A percentile compares a stretch with the other conserved stretches of the same genome.
phyloP scores from a whole-genome alignment of 2,888 invertebrate species.

The Muscina levida region DNA sequence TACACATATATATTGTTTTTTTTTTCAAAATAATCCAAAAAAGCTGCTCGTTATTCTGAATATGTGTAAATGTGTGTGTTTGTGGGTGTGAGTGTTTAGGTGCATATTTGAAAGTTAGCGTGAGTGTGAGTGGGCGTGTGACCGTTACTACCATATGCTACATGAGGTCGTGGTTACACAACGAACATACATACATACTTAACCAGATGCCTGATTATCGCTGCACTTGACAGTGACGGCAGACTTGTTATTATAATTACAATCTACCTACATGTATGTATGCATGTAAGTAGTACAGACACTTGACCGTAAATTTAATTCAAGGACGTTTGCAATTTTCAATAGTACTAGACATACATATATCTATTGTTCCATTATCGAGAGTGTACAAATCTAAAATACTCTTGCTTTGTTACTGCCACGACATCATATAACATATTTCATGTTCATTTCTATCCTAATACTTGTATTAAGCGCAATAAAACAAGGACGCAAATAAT shows the following conservation, averaged over 20 bases:
- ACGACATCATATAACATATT: slow-evolving; percentile 79
- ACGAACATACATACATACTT: slow-evolving; percentile 46
- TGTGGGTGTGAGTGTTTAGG: slow-evolving; percentile 24
- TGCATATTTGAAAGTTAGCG: slow-evolving; percentile 27
- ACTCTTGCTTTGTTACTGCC: slow-evolving; percentile 63
- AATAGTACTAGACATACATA: slow-evolving; percentile 43
- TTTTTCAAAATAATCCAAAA: slow-evolving; percentile 41
- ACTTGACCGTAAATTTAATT: neutral
- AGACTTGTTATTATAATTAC: neutral
- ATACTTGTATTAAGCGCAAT: slow-evolving; percentile 5
- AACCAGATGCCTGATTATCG: slow-evolving; percentile 64
- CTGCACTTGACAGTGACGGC: neutral
- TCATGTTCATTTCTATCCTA: neutral
- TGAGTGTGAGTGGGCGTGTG: slow-evolving; percentile 26
- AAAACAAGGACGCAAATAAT: slow-evolving; percentile 10
- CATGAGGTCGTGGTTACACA: slow-evolving; percentile 75
- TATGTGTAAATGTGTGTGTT: slow-evolving; percentile 10
- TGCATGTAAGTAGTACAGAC: neutral
- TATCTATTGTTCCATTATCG: slow-evolving; percentile 28
- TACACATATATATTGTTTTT: too few species aligned
- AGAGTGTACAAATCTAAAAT: slow-evolving; percentile 40
- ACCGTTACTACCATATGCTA: slow-evolving; percentile 69
- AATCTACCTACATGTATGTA: neutral
- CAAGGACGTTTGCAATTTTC: slow-evolving; percentile 75
- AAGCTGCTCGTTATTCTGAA: slow-evolving; percentile 38